A percentile compares a stretch with the other conserved stretches of the same genome.
phyloP scores from a whole-genome alignment of 2,888 invertebrate genomes.

The Kryphioiulus occultus region DNA sequence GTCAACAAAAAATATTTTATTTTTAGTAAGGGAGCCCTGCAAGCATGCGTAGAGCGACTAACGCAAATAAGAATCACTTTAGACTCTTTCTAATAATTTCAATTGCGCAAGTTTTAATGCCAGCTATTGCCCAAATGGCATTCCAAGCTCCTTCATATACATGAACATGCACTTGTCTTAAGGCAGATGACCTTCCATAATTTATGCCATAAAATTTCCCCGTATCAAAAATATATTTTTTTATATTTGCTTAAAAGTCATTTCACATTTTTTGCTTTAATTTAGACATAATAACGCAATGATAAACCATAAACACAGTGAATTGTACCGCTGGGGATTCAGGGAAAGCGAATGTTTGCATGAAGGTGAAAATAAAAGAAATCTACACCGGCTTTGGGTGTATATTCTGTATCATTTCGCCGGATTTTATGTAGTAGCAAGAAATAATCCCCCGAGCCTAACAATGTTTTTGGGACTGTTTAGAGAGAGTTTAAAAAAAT shows the following conservation, averaged over 20 bases:
- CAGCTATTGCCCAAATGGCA: background rate
- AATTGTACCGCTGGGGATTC: background rate
- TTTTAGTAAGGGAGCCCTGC: background rate
- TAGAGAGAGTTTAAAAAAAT: background rate
- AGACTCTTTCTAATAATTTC: background rate
- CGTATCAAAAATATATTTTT: background rate
- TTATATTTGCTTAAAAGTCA: background rate
- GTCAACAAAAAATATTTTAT: background rate
- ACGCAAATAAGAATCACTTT: background rate
- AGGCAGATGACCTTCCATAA: constrained; percentile 11
- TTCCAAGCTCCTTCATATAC: background rate
- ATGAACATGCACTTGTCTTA: too few species aligned
- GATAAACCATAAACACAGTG: constrained; percentile 2
- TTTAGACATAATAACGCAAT: background rate
- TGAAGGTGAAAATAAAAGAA: constrained; percentile 3
- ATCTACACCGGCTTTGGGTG: background rate
- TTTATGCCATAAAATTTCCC: background rate
- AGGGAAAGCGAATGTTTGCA: background rate
- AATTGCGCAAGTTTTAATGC: background rate
- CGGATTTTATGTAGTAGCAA: background rate
- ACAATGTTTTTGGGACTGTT: background rate
- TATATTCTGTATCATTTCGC: background rate
- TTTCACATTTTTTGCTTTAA: background rate
- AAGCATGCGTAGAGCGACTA: background rate
- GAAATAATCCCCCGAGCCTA: background rate